A percentile compares a stretch with the other conserved stretches of the same genome.
These are phyloP conservation scores for Leptosomus discolor DNA, from an alignment of 2,113 vertebrate genomes.

Conservation along the genomic window DNA sequence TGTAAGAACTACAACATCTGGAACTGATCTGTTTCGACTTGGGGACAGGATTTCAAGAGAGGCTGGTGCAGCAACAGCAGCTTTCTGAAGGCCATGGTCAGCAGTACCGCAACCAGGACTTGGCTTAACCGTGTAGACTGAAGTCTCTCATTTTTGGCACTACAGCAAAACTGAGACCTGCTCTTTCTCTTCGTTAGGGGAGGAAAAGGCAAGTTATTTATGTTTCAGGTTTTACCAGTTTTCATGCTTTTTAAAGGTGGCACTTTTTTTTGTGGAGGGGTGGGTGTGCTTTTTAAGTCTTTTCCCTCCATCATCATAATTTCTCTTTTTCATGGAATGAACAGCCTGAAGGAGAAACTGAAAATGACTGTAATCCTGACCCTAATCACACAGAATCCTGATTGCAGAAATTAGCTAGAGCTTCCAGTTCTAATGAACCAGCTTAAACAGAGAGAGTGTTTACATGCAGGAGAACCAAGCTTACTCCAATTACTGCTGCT, in stretches of 20 bases:
- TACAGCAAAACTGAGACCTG: not conserved
- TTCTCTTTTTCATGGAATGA: not conserved
- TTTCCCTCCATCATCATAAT: not conserved
- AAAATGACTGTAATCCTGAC: not conserved
- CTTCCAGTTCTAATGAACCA: not conserved
- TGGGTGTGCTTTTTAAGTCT: not conserved
- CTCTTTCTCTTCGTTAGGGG: not conserved
- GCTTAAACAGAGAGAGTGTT: not conserved
- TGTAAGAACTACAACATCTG: fast-evolving
- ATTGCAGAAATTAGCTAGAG: not conserved
- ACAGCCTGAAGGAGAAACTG: not conserved
- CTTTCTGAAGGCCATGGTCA: not conserved
- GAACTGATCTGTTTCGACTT: fast-evolving
- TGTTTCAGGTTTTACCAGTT: not conserved
- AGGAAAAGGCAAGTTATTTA: not conserved
- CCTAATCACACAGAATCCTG: not conserved
- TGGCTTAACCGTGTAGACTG: fast-evolving
- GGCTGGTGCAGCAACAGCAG: not conserved
- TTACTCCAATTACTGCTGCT: not conserved
- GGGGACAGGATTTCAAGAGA: not conserved
- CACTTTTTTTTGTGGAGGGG: not conserved
- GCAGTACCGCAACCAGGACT: not conserved
- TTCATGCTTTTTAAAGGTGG: not conserved
- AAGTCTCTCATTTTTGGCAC: not conserved
- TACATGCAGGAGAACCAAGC: not conserved